These are phyloP conservation scores for Disparrhopalites patrizii DNA, from an alignment of 2,888 invertebrate species.

Conservation along the genomic window DNA sequence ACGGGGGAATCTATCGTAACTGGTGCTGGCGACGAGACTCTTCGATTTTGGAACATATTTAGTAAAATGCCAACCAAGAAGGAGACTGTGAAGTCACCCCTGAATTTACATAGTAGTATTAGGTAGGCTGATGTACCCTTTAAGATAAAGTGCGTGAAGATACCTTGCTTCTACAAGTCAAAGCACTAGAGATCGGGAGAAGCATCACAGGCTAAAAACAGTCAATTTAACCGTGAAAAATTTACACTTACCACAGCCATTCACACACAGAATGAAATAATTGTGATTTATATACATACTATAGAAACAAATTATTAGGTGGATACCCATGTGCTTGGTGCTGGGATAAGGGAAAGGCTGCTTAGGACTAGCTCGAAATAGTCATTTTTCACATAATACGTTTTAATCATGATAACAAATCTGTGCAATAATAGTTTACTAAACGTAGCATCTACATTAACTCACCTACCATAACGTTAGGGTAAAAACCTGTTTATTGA, in stretches of 20 bases:
- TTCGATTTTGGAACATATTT: conserved; percentile 98
- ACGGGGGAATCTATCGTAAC: conserved; percentile 99
- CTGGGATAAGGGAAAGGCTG: conserved; percentile 20
- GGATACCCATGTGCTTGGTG: conserved; percentile 8
- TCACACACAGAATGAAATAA: background rate
- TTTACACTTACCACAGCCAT: conserved; percentile 6
- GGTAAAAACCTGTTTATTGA: no score
- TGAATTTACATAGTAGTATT: conserved; percentile 86
- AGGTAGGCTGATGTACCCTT: conserved; percentile 56
- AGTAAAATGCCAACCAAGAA: conserved; percentile 92
- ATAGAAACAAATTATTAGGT: no score
- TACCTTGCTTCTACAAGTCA: background rate
- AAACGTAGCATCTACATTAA: no score
- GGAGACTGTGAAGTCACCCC: conserved; percentile 79
- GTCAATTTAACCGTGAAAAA: no score
- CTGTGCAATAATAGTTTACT: background rate
- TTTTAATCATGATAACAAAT: background rate
- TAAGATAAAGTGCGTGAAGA: background rate
- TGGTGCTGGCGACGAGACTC: conserved; percentile 96
- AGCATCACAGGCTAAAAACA: conserved; percentile 1
- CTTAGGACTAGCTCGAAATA: conserved; percentile 12
- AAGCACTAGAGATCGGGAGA: background rate
- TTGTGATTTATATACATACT: conserved; percentile 12
- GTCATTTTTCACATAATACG: conserved; percentile 1
- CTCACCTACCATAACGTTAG: no score